A percentile compares a stretch with the other conserved stretches of the same genome.
Evolutionary conservation across 1,140 invertebrate species (phyloP).

Genomic region (Drosophila willistoni): DNA sequence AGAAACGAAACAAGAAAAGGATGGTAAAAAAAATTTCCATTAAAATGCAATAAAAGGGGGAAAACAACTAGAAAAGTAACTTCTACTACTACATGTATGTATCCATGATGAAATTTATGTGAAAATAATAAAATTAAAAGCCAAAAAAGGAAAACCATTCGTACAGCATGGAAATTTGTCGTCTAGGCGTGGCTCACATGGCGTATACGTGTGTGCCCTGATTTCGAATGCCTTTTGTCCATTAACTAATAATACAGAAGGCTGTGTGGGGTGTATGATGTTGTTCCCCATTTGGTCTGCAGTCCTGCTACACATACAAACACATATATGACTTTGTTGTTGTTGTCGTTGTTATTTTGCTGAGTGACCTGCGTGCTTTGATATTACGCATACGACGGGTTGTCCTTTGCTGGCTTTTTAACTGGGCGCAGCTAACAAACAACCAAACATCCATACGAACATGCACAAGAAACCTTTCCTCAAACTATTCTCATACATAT

Average conservation of each 20-base stretch:
- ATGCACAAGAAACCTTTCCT: constrained; percentile 45
- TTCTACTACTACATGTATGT: constrained; percentile 1
- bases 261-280: constrained; percentile 32
- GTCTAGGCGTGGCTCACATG: constrained; percentile 52
- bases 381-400: constrained; percentile 10
- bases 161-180: constrained; percentile 10
- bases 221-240: constrained; percentile 68
- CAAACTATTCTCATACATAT: constrained; percentile 36
- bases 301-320: constrained; percentile 16
- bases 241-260: constrained; percentile 55
- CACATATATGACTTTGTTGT: constrained; percentile 15
- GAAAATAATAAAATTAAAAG: constrained; percentile 79
- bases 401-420: constrained; percentile 30
- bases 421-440: constrained; percentile 54
- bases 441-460: constrained; percentile 20
- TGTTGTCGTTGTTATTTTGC: constrained; percentile 20
- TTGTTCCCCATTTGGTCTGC: constrained; percentile 24
- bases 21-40: constrained; percentile 63
- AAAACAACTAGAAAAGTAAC: constrained; percentile 34
- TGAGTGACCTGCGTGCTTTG: constrained; percentile 9
- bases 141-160: constrained; percentile 16
- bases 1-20: background rate
- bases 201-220: constrained; percentile 59
- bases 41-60: constrained; percentile 73
- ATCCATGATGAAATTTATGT: constrained; percentile 53